A percentile compares a stretch with the other conserved stretches of the same genome.
Evolutionary conservation across 92 coral and sea anemone genomes (phyloP).

Genomic region (Phymanthus crucifer): DNA sequence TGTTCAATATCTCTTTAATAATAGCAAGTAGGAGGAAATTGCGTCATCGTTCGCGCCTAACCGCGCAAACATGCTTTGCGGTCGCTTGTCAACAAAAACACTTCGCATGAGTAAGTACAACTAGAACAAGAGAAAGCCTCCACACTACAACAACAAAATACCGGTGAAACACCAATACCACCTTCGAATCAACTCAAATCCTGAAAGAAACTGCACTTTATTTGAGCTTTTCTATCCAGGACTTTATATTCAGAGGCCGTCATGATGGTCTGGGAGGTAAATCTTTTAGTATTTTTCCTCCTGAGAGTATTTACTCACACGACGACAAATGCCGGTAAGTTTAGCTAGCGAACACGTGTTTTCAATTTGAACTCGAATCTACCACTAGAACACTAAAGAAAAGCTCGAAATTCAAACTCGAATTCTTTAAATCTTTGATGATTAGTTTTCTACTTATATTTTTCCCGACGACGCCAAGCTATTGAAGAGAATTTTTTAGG

Average conservation of each 20-base stretch:
- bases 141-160: conserved; percentile 1
- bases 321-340: conserved; percentile 4
- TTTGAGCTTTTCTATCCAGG: neutral
- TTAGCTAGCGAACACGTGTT: conserved; percentile 1
- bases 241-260: neutral
- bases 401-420: neutral
- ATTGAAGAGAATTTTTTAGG: no score
- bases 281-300: neutral
- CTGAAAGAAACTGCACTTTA: conserved; percentile 26
- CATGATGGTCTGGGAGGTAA: conserved; percentile 5
- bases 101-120: conserved; percentile 17
- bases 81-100: conserved; percentile 30
- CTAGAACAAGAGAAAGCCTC: neutral
- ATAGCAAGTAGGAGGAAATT: neutral
- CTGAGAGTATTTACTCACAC: neutral
- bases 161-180: conserved; percentile 9
- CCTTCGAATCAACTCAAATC: conserved; percentile 1
- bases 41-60: conserved; percentile 31
- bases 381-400: neutral
- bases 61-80: neutral
- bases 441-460: neutral
- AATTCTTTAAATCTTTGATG: neutral
- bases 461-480: neutral
- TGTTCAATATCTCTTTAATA: neutral
- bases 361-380: neutral